Base-by-base conservation (phyloP, 2,113 vertebrate species). In the Ivindomyrus marchei region DNA sequence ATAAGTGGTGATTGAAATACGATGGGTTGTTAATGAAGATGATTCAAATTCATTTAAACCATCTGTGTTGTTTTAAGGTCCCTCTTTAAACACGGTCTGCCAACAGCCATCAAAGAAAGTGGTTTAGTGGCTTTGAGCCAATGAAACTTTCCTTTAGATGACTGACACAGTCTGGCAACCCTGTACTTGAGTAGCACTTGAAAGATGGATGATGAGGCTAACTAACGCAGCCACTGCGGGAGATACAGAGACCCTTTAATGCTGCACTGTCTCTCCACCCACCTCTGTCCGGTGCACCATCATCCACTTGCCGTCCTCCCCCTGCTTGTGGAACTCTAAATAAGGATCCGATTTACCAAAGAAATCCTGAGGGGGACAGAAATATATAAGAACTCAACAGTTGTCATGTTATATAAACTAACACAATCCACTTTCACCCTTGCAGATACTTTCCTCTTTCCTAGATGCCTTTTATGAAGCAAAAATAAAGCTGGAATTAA, bases 281-380 rank as follows among this genome's bases (percentile, higher is more conserved):
- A 99, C 98, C 97, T 99, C 98, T 3, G 98, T 99, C 94, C 98
- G 97, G 94, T 99, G 98, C 45, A 99, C 98, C 92, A 99, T 95
- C 98, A 99, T 99, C 98, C 98, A 99, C 91, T 98, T 99, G 52
- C 97, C 96, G 21, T 99, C 98, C 0, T 98, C 97, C 49, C 97
- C 97, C 15, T 97, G 97, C 93, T 99, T 99, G 93, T 98, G 96
- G 89, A 99, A 98, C 94, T 99, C 98, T 88, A 99, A 94, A 94
- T 99, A 99, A 0, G 98, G 98, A 90, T 99, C 98, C 27, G 98
- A 99, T 94, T 99, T 99, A 24, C 98, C 98, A 53, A 99, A 99
- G 90, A 99, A 97, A 92, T 99, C 98, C 98, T 99, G 93, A 93
- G 88, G 66, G 5, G 66, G 46, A 53, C 39, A 39, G 3, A 47